phyloP scores from a whole-genome alignment of 1,140 invertebrate genomes.

The Watersipora subatra region DNA sequence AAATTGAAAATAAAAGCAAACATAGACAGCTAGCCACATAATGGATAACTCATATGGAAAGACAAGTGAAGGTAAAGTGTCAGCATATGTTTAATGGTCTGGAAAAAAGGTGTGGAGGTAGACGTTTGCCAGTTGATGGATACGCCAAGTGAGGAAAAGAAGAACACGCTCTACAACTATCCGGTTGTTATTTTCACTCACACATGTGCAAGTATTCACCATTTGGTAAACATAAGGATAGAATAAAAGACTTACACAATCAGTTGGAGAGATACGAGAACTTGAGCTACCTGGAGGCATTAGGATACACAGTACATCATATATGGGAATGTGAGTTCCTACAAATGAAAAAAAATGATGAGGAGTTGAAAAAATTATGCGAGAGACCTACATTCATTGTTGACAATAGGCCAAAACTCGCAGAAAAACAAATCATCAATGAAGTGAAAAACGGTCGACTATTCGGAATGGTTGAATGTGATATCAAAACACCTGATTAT shows the following conservation, averaged over 20 bases:
- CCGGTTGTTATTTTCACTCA: conserved; percentile 14
- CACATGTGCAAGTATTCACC: conserved; percentile 4
- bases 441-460: conserved; percentile 5
- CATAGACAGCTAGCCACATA: no score
- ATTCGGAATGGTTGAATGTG: conserved; percentile 14
- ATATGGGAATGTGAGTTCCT: neutral
- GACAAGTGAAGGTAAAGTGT: neutral
- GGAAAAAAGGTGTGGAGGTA: neutral
- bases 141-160: neutral
- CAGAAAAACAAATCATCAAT: conserved; percentile 10
- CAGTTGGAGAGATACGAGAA: neutral
- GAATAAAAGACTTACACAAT: neutral
- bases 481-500: conserved; percentile 11
- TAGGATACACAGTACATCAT: neutral
- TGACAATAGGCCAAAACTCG: conserved; percentile 6
- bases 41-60: neutral
- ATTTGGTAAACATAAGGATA: neutral
- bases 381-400: neutral
- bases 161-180: conserved; percentile 4
- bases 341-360: neutral
- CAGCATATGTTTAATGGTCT: neutral
- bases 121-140: conserved; percentile 7
- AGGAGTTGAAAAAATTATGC: neutral
- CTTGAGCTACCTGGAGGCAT: neutral
- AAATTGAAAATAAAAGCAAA: neutral